A percentile compares a stretch with the other conserved stretches of the same genome.
phyloP scores from a whole-genome alignment of 2,797 vertebrate genomes.

The Cynodonichthys magdalenae region DNA sequence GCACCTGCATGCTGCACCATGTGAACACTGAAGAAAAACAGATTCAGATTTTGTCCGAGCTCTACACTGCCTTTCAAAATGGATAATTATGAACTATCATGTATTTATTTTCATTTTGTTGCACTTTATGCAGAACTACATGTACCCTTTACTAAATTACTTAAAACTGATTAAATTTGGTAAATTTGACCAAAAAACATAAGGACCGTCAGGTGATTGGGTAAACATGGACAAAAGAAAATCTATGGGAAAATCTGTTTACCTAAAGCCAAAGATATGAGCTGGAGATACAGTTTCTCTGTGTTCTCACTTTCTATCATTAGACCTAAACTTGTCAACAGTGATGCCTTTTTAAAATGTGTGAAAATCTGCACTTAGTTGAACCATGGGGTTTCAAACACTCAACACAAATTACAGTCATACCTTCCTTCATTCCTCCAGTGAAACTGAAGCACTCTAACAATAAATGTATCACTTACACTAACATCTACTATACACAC shows the following conservation, averaged over 20 bases:
- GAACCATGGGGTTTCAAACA: neutral
- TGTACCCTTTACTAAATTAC: neutral
- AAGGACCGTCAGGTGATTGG: too few relatives aligned
- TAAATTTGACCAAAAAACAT: neutral
- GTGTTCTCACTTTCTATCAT: neutral
- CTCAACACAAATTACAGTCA: neutral
- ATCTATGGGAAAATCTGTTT: too few relatives aligned
- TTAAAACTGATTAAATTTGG: neutral
- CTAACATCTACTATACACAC: neutral
- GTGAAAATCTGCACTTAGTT: neutral
- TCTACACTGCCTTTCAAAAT: slow-evolving; percentile 17
- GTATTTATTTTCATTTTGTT: slow-evolving; percentile 11
- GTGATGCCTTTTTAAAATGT: neutral
- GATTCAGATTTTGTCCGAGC: slow-evolving; percentile 50
- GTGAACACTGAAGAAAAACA: slow-evolving; percentile 42
- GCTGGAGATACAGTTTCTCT: too few relatives aligned
- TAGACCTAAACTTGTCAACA: neutral
- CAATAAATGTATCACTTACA: slow-evolving; percentile 16
- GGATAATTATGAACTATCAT: slow-evolving; percentile 13
- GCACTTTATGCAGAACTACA: neutral
- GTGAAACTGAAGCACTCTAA: slow-evolving; percentile 2
- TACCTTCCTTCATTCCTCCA: neutral
- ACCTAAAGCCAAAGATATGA: too few relatives aligned
- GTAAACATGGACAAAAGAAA: too few relatives aligned
- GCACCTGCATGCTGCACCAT: slow-evolving; percentile 34